A percentile compares a stretch with the other conserved stretches of the same genome.
These are phyloP conservation scores for Turritopsis rubra DNA, from an alignment of 30 jellyfish, hydroid and myxozoan genomes.

Conservation along the genomic window DNA sequence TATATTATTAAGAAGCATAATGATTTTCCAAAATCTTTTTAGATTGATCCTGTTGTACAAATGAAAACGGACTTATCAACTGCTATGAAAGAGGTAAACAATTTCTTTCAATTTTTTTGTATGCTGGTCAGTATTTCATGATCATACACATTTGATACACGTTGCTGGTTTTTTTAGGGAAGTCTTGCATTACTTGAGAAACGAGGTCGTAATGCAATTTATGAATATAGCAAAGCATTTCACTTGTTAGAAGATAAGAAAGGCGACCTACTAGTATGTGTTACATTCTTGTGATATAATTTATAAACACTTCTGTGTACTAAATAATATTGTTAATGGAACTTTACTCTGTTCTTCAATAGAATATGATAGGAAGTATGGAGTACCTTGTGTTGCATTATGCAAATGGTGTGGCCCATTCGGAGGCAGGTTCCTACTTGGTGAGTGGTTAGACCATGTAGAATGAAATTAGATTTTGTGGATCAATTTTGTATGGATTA, in stretches of 20 bases:
- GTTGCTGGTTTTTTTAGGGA: slow-evolving; percentile 26
- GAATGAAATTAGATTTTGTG: too few relatives aligned
- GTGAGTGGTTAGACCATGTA: slow-evolving; percentile 19
- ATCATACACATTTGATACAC: too few relatives aligned
- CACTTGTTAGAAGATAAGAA: neutral
- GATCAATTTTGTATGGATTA: too few relatives aligned
- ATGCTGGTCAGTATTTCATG: neutral
- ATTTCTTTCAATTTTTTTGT: neutral
- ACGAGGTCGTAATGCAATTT: slow-evolving; percentile 5
- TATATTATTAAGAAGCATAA: neutral
- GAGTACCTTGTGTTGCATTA: slow-evolving; percentile 6
- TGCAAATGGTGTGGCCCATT: slow-evolving; percentile 54
- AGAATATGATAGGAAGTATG: neutral
- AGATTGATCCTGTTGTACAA: slow-evolving; percentile 3
- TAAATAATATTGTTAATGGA: too few relatives aligned
- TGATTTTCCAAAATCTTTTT: neutral
- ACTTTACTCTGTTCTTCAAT: too few relatives aligned
- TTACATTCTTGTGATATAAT: neutral
- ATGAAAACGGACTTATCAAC: neutral
- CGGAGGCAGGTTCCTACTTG: slow-evolving; percentile 36
- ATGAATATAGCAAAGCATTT: neutral
- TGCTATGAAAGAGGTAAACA: slow-evolving; percentile 15
- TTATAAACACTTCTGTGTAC: neutral
- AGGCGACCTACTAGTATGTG: neutral
- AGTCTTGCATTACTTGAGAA: slow-evolving; percentile 6